phyloP scores from a whole-genome alignment of 2,113 vertebrate species.

The Ptilonorhynchus violaceus region DNA sequence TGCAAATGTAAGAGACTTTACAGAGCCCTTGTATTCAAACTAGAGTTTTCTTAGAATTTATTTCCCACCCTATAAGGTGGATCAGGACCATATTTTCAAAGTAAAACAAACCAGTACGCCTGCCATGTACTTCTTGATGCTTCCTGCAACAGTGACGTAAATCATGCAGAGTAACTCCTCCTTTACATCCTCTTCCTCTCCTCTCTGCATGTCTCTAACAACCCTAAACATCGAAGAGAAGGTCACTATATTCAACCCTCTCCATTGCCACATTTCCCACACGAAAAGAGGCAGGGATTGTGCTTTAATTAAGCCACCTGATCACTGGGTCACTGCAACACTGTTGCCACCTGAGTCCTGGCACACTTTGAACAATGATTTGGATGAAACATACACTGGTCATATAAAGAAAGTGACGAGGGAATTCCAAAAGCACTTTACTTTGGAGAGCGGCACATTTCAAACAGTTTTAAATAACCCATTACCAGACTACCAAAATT shows the following conservation, averaged over 20 bases:
- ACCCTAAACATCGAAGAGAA: not conserved
- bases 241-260: not conserved
- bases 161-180: not conserved
- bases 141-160: not conserved
- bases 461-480: not conserved
- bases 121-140: not conserved
- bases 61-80: not conserved
- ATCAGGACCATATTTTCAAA: not conserved
- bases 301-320: not conserved
- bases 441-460: not conserved
- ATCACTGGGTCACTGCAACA: not conserved
- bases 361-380: not conserved
- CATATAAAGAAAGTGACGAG: not conserved
- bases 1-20: not conserved
- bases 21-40: not conserved
- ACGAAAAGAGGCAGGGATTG: not conserved
- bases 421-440: not conserved
- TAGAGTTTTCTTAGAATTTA: not conserved
- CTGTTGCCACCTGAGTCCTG: not conserved
- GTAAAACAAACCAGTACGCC: not conserved
- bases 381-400: not conserved
- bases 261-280: not conserved
- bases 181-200: not conserved
- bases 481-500: accelerated
- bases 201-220: not conserved